Percentiles rank a stretch among this genome's conserved stretches.
These are phyloP conservation scores for Neofelis nebulosa DNA, from an alignment of 2,113 vertebrate genomes.

Conservation along the genomic window DNA sequence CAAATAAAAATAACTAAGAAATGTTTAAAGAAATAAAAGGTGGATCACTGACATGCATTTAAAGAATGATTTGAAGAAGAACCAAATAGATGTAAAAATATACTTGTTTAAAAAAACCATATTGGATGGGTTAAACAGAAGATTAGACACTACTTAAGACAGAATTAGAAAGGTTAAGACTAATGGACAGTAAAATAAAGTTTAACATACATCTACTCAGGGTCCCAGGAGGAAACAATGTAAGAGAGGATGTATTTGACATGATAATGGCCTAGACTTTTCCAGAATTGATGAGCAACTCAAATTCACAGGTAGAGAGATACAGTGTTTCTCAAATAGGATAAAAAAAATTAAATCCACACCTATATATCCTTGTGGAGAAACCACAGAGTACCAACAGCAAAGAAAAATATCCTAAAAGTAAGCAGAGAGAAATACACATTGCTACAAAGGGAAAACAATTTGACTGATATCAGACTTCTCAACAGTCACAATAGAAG, in stretches of 20 bases:
- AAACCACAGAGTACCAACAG: neutral
- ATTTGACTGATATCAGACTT: neutral
- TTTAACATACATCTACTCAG: neutral
- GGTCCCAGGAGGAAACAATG: neutral
- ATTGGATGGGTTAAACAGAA: neutral
- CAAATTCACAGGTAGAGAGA: neutral
- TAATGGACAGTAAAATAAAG: neutral
- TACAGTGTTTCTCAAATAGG: slow-evolving; percentile 20
- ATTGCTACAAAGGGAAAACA: neutral
- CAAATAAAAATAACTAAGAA: slow-evolving; percentile 31
- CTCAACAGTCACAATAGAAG: neutral
- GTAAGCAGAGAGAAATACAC: neutral
- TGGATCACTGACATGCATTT: neutral
- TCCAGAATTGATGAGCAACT: neutral
- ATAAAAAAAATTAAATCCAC: slow-evolving; percentile 10
- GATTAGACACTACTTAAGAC: neutral
- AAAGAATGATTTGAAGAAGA: slow-evolving; percentile 34
- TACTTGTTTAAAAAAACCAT: neutral
- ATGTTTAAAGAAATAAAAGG: neutral
- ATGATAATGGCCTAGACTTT: neutral
- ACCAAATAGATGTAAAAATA: neutral
- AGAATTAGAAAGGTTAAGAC: neutral
- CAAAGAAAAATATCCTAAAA: neutral
- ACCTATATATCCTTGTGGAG: neutral
- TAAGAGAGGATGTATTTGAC: neutral